Evolutionary conservation across 2,888 invertebrate species (phyloP).

Genomic region (Synanthedon myopaeformis): DNA sequence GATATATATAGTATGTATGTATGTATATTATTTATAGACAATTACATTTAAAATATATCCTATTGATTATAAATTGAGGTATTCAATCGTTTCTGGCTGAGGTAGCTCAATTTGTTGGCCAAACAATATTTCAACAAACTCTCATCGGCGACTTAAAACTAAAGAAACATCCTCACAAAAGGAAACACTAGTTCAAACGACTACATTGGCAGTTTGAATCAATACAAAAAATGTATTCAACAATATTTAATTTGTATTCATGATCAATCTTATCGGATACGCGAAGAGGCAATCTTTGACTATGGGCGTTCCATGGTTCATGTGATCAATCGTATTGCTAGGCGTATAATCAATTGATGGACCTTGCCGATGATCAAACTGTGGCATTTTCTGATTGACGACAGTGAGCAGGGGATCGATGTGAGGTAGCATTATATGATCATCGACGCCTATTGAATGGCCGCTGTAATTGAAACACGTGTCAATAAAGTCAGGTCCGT

Average conservation of each 20-base stretch:
- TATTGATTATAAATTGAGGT: conserved; percentile 58
- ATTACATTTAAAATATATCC: conserved; percentile 47
- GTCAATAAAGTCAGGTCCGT: conserved; percentile 43
- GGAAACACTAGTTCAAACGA: too few species aligned
- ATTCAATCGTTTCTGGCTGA: conserved; percentile 50
- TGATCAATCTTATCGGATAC: too few species aligned
- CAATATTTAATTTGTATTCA: too few species aligned
- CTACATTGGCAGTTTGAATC: too few species aligned
- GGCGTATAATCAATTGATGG: background rate
- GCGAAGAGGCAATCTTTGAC: too few species aligned
- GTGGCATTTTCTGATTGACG: conserved; percentile 9
- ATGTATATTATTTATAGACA: conserved; percentile 34
- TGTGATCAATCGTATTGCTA: background rate
- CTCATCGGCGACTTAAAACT: too few species aligned
- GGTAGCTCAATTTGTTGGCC: conserved; percentile 34
- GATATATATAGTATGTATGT: conserved; percentile 41
- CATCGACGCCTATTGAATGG: conserved; percentile 32
- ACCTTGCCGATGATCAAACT: background rate
- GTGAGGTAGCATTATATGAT: conserved; percentile 41
- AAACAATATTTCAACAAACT: background rate
- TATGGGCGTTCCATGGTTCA: too few species aligned
- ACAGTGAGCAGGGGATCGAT: conserved; percentile 50
- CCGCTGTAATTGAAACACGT: conserved; percentile 5
- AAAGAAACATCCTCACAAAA: too few species aligned
- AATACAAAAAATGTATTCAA: too few species aligned